Evolutionary conservation across 2,797 vertebrate species (phyloP), one percentile per base, ranked within the genome.

Genomic region (Coreius guichenoti): DNA sequence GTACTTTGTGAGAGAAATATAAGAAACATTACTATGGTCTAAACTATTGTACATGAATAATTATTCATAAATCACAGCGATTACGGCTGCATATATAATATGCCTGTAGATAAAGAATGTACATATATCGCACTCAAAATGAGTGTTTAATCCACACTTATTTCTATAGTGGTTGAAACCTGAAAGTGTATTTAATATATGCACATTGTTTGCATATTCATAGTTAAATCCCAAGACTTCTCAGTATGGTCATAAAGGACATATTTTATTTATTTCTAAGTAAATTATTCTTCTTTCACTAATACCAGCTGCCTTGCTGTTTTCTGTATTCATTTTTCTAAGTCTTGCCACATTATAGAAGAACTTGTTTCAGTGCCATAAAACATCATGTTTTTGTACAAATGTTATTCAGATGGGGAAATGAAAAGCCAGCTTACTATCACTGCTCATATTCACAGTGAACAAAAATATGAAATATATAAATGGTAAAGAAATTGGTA

Each of bases 41-140:
- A 14, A 63, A 61, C n/a, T 12, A n/a, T n/a, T n/a, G 8, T 36
- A 49, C 23, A 49, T 26, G 7, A 21, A 56, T 56, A 56, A 56
- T n/a, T 29, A 80, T 65, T 63, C 31, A 75, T 67, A 82, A 74
- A 70, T 81, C 51, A 73, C 8, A 56, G 29, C n/a, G 51, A 83
- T 51, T 83, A 79, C 29, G 12, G 76, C 68, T 82, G 78, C 81
- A 84, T 73, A 80, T 74, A 87, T 39, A 81, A 72, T 76, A 82
- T 58, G 43, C n/a, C 26, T 94, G 89, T 93, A 93, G 88, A 91
- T 92, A 91, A 89, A 90, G 81, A 92, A 92, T 94, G 93, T 95
- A 89, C 58, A 94, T 91, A 94, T 91, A 93, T 76, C 43, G 79
- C 74, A 72, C 90, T 93, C 88, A 91, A 92, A 56, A 91, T 65